A percentile compares a stretch with the other conserved stretches of the same genome.
Evolutionary conservation across 2,797 vertebrate species (phyloP).

Genomic region (Enteromius anoplus): DNA sequence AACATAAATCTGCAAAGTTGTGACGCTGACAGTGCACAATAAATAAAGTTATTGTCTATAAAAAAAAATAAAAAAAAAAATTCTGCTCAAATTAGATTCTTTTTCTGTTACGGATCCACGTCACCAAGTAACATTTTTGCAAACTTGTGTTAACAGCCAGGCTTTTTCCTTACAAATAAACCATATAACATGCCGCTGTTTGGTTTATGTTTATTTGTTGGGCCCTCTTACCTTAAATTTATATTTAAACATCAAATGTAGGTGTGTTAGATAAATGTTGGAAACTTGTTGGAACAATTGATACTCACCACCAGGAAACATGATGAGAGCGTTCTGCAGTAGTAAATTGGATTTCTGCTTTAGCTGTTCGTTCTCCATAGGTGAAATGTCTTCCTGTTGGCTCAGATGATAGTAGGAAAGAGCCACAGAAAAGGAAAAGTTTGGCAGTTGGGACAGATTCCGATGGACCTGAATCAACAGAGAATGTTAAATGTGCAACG

Average conservation of each 20-base stretch:
- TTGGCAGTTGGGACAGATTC: conserved; percentile 96
- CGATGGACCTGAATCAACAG: conserved; percentile 81
- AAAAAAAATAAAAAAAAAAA: too few species aligned
- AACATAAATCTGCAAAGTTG: too few species aligned
- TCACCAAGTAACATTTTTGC: too few species aligned
- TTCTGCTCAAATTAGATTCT: too few species aligned
- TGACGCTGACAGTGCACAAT: too few species aligned
- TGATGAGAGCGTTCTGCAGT: conserved; percentile 85
- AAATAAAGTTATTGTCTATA: too few species aligned
- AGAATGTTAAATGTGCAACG: background rate
- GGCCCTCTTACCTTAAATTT: background rate
- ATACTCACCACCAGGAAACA: conserved; percentile 92
- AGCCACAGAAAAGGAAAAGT: conserved; percentile 93
- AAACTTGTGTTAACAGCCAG: background rate
- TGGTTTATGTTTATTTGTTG: background rate
- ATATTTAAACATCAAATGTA: background rate
- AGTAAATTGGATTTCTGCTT: conserved; percentile 77
- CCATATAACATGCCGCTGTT: background rate
- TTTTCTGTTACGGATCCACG: too few species aligned
- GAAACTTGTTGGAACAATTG: background rate
- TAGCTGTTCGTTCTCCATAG: conserved; percentile 74
- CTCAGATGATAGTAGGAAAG: conserved; percentile 89
- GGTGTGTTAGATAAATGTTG: background rate
- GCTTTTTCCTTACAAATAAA: background rate
- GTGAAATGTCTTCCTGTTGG: conserved; percentile 83